Evolutionary conservation across 2,797 vertebrate species (phyloP).

Genomic region (Helarctos malayanus): DNA sequence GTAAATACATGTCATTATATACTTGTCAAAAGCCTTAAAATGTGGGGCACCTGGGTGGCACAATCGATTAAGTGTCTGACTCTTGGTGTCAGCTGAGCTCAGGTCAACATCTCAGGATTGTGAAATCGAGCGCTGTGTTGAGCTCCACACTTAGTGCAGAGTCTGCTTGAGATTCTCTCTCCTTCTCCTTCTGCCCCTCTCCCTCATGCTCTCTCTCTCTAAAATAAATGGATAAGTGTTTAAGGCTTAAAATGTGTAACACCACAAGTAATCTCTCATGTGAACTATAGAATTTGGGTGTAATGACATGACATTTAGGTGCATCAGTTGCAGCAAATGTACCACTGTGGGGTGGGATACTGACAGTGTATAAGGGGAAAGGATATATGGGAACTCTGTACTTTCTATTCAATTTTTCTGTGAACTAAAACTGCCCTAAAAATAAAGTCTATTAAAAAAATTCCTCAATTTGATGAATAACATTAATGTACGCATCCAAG

Average conservation of each 20-base stretch:
- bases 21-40: not conserved
- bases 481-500: not conserved
- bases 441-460: not conserved
- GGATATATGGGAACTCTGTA: not conserved
- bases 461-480: not conserved
- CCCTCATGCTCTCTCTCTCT: no score
- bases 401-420: not conserved
- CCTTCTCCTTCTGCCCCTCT: no score
- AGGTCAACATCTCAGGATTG: no score
- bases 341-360: not conserved
- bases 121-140: no score
- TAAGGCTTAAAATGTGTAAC: not conserved
- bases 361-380: not conserved
- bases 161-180: no score
- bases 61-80: no score
- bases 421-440: not conserved
- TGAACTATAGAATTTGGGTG: not conserved
- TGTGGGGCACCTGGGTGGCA: no score
- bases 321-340: not conserved
- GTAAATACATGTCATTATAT: not conserved
- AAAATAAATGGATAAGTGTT: no score
- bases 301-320: not conserved
- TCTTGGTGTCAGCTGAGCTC: no score
- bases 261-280: not conserved
- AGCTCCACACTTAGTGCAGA: no score